Evolutionary conservation across 2,888 invertebrate genomes (phyloP), one percentile per base, ranked within the genome.

Genomic region (Lomographa bimaculata): DNA sequence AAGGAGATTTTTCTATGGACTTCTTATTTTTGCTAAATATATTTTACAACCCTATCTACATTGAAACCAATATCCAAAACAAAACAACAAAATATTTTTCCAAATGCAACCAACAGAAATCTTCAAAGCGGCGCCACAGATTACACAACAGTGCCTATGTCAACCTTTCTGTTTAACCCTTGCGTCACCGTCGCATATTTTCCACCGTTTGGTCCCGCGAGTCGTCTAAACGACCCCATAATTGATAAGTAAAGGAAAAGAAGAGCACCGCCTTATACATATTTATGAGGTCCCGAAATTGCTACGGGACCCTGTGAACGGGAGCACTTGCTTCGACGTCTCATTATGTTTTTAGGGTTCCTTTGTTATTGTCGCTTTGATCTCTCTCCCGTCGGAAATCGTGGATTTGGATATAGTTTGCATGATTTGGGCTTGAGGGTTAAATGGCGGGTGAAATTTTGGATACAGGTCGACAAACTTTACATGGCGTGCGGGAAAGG

Each of bases 211-310:
- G 71, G 69, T 69, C 73, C 72, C 71, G 64, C 68, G 71, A 74
- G 82, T 79, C 78, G 74, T 67, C 75, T 79, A 83, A 86, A 87
- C 81, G 82, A 74, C 78, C 83, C 80, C 78, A 79, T 89, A 89
- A 90, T 90, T 90, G 89, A 85, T 89, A 89, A 89, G 87, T 85
- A 85, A 85, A 87, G 87, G 83, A 89, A 89, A 87, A 89, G 85
- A 87, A 86, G 79, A 80, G 67, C 62, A 71, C 80, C 75, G 74
- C 78, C 80, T 78, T 72, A 86, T 87, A 86, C 85, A 87, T 87
- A 89, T 89, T 85, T 87, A 87, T 89, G 86, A 87, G 82, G 61
- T 65, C 72, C 75, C 76, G 66, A 84, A 87, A 86, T 85, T 87
- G 83, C 72, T 84, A 77, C 80, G 80, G 84, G 78, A 77, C 82